Evolutionary conservation across 2,797 vertebrate genomes (phyloP).

Genomic region (Pseudomugil gertrudae): DNA sequence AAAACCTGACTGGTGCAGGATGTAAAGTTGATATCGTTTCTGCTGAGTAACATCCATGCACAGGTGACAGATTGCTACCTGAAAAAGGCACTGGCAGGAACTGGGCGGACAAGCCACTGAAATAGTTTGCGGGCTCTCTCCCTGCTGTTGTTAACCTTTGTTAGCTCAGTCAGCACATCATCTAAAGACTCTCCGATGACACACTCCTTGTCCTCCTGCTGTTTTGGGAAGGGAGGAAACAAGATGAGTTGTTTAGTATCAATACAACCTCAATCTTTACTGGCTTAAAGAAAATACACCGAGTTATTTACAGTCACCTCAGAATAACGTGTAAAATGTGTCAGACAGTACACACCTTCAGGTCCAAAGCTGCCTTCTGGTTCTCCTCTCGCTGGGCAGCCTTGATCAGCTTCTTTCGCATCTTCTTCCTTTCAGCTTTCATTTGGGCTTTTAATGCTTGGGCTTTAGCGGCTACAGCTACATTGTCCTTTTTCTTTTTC

Average conservation of each 20-base stretch:
- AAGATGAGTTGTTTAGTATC: not conserved
- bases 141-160: constrained; percentile 87
- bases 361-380: constrained; percentile 2
- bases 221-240: constrained; percentile 3
- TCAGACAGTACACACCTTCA: constrained; percentile 35
- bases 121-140: constrained; percentile 87
- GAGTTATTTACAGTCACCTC: not conserved
- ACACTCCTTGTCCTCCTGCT: constrained; percentile 37
- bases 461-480: constrained; percentile 17
- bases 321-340: not conserved
- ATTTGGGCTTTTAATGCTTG: constrained; percentile 40
- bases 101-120: constrained; percentile 89
- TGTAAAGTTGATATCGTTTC: not conserved
- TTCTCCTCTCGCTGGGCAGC: constrained; percentile 33
- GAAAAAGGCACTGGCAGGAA: constrained; percentile 84
- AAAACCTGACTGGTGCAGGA: not conserved
- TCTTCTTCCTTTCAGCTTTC: constrained; percentile 65
- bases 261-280: not conserved
- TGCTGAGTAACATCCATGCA: not conserved
- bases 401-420: constrained; percentile 40
- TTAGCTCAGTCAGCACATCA: constrained; percentile 78
- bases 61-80: constrained; percentile 62
- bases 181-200: constrained; percentile 55
- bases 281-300: not conserved
- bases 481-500: constrained; percentile 72